Base-by-base conservation (phyloP, 1,140 invertebrate genomes). In the Ditylenchus dipsaci region DNA sequence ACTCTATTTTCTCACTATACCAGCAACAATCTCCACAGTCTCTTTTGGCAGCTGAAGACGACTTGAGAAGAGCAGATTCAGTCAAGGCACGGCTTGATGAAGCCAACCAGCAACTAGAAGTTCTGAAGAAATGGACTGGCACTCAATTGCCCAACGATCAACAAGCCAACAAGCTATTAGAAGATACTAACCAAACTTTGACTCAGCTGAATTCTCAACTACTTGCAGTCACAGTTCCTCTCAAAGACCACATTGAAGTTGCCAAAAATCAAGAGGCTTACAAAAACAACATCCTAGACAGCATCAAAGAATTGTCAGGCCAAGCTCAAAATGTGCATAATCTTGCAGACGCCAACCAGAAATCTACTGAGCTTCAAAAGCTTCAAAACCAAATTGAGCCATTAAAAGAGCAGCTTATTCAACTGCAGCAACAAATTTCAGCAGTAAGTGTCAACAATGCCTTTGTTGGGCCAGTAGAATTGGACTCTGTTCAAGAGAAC, bases 1-100 rank as follows among this genome's bases (percentile, higher is more conserved):
- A 26, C 15, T 21, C 49, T 21, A 19, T 53, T 53, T 15, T 21
- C n/a, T 26, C n/a, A 53, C n/a, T 7, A 7, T 53, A 53, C 49
- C 49, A 53, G 3, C 11, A 11, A 45, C n/a, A 26, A 3, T 53
- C 49, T 3, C 49, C 49, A 53, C 64, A 47, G 42, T 47, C 23
- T 30, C 58, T 45, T 47, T 30, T 30, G 9, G 42, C 38, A 27
- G 64, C 64, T 33, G 64, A 65, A 30, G 58, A 65, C 26, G 42
- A 65, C 30, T 26, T 65, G n/a, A 47, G 33, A 65, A 65, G 58
- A 58, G 23, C 58, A 43, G 64, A 65, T 21, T 47, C 64, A 15
- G n/a, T 65, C 33, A 13, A 30, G 11, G 30, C 29, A 26, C 19
- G 23, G 23, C 47, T 56, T 3, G 43, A 59, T 47, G 42, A 65